These are phyloP conservation scores for Seira ritae DNA, from an alignment of 2,888 invertebrate species.

Conservation along the genomic window DNA sequence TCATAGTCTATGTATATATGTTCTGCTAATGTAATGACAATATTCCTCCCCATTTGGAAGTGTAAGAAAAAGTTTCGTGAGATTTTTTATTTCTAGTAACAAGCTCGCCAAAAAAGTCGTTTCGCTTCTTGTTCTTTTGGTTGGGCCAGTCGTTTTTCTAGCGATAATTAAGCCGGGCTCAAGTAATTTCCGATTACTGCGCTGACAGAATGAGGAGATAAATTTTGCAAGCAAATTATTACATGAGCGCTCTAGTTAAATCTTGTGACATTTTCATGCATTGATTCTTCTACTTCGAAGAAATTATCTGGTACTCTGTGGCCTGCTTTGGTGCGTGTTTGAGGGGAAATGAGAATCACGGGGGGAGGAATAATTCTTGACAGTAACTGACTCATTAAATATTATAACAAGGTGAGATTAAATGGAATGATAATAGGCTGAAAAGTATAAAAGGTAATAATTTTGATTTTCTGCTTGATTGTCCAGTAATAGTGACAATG, in stretches of 20 bases:
- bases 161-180: background rate
- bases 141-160: background rate
- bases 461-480: background rate
- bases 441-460: background rate
- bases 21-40: too few relatives aligned
- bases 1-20: too few relatives aligned
- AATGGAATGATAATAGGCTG: constrained; percentile 44
- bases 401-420: constrained; percentile 60
- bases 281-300: too few relatives aligned
- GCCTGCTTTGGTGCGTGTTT: too few relatives aligned
- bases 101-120: too few relatives aligned
- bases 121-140: background rate
- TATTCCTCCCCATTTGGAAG: too few relatives aligned
- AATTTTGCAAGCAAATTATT: background rate
- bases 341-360: background rate
- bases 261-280: too few relatives aligned
- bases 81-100: too few relatives aligned
- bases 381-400: constrained; percentile 39
- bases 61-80: too few relatives aligned
- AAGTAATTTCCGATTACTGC: background rate
- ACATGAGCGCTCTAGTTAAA: too few relatives aligned
- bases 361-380: background rate
- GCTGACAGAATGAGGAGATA: background rate
- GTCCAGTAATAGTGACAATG: too few relatives aligned
- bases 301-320: too few relatives aligned